Evolutionary conservation across 2,113 vertebrate species (phyloP).

Genomic region (Bubalus kerabau): DNA sequence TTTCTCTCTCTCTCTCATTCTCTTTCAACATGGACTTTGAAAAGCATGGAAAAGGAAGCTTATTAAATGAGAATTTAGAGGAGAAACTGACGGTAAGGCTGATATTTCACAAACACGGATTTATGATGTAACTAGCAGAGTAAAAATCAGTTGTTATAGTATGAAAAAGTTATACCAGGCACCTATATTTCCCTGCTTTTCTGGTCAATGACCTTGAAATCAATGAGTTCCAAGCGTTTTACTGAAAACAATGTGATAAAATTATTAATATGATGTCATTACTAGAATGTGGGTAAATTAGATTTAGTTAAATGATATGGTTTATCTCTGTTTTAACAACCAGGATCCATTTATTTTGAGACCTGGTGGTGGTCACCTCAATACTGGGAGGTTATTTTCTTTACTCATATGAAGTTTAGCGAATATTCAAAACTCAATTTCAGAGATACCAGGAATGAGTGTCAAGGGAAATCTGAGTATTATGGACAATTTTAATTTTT

Average conservation of each 20-base stretch:
- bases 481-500: conserved; percentile 1
- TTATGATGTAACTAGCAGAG: background rate
- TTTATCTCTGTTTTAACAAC: conserved; percentile 1
- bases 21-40: conserved; percentile 81
- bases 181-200: conserved; percentile 54
- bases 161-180: background rate
- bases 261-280: background rate
- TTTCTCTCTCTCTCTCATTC: background rate
- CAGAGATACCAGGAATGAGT: background rate
- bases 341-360: background rate
- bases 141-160: conserved; percentile 15
- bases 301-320: background rate
- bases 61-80: conserved; percentile 66
- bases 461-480: background rate
- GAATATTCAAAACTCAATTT: background rate
- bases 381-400: background rate
- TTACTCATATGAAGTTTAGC: background rate
- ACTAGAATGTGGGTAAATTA: background rate
- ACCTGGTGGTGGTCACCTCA: background rate
- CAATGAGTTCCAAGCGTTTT: conserved; percentile 29
- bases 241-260: conserved; percentile 44
- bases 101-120: conserved; percentile 22
- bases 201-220: conserved; percentile 57
- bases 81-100: conserved; percentile 81
- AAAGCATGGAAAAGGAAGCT: conserved; percentile 69